phyloP scores from a whole-genome alignment of 2,113 vertebrate genomes.

The Paradoxurus hermaphroditus region DNA sequence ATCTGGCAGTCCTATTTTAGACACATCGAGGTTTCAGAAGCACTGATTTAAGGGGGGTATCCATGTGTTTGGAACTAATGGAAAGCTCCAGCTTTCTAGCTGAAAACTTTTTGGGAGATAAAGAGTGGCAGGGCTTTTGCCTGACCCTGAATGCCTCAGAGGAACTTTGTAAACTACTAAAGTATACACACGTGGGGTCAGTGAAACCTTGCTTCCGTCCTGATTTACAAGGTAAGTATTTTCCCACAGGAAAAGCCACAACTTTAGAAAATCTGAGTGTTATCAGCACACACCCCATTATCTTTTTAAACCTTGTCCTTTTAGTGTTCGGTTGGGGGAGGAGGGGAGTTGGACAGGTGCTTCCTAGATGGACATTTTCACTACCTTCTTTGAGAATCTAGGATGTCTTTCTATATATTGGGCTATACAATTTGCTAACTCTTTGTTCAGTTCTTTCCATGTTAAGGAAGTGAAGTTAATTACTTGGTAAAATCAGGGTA shows the following conservation, averaged over 20 bases:
- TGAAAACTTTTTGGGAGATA: not conserved
- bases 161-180: slow-evolving; percentile 69
- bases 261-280: slow-evolving; percentile 33
- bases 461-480: not conserved
- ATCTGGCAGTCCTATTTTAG: not conserved
- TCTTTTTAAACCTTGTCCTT: slow-evolving; percentile 15
- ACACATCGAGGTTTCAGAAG: not conserved
- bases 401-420: slow-evolving; percentile 9
- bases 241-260: slow-evolving; percentile 66
- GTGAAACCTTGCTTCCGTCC: slow-evolving; percentile 42
- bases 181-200: slow-evolving; percentile 70
- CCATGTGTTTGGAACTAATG: not conserved
- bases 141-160: slow-evolving; percentile 67
- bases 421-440: not conserved
- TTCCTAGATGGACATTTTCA: slow-evolving; percentile 12
- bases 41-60: not conserved
- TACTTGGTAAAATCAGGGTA: not conserved
- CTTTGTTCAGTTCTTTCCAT: not conserved
- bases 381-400: not conserved
- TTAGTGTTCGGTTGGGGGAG: not conserved
- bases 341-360: not conserved
- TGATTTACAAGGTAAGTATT: slow-evolving; percentile 41
- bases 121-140: slow-evolving; percentile 43
- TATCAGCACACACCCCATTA: not conserved
- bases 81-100: not conserved